Evolutionary conservation across 1,140 invertebrate genomes (phyloP).

Genomic region (Drosophila arawakana): DNA sequence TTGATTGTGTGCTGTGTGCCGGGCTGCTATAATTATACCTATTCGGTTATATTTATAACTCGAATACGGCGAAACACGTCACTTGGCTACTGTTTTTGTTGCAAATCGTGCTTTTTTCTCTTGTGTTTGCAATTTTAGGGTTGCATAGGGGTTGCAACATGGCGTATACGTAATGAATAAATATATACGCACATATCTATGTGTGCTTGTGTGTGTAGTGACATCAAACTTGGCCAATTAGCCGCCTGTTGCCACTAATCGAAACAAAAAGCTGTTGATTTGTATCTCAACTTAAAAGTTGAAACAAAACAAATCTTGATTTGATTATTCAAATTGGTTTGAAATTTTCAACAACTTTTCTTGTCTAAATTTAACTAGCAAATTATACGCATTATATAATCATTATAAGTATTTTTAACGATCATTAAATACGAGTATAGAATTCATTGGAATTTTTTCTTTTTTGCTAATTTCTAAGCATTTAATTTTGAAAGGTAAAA

Average conservation of each 20-base stretch:
- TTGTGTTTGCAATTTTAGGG: slow-evolving; percentile 12
- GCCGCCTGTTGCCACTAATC: too few relatives aligned
- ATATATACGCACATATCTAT: too few relatives aligned
- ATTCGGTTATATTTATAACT: slow-evolving; percentile 64
- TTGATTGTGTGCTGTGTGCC: slow-evolving; percentile 8
- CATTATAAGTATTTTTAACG: slow-evolving; percentile 4
- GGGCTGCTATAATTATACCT: slow-evolving; percentile 63
- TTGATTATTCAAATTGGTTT: not conserved
- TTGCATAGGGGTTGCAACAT: slow-evolving; percentile 39
- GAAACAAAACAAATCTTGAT: too few relatives aligned
- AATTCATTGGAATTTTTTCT: not conserved
- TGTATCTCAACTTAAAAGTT: too few relatives aligned
- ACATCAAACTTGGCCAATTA: too few relatives aligned
- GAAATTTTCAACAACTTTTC: not conserved
- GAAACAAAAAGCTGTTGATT: too few relatives aligned
- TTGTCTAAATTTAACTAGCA: too few relatives aligned
- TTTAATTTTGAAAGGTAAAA: slow-evolving; percentile 28
- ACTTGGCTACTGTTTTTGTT: slow-evolving; percentile 35
- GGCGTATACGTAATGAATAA: slow-evolving; percentile 26
- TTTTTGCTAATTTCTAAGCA: not conserved
- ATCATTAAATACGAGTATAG: not conserved
- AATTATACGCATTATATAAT: not conserved
- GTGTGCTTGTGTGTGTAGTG: too few relatives aligned
- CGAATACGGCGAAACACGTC: slow-evolving; percentile 45
- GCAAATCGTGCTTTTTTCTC: slow-evolving; percentile 11